Evolutionary conservation across 1,140 invertebrate species (phyloP).

Genomic region (Diabrotica undecimpunctata): DNA sequence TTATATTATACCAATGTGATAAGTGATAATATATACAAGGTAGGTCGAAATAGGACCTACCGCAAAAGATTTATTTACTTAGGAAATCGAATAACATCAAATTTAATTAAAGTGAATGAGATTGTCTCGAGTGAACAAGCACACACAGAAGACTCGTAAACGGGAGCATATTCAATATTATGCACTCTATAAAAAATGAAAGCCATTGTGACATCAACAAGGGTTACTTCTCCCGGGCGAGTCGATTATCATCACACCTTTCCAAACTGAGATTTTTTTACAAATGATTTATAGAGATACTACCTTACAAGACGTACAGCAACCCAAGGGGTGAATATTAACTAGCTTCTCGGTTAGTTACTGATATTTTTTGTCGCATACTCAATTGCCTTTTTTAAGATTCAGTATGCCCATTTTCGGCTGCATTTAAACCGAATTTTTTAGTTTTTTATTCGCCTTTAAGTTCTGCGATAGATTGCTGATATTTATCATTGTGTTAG

Average conservation of each 20-base stretch:
- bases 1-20: too few species aligned
- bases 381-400: slow-evolving; percentile 6
- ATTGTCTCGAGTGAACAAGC: slow-evolving; percentile 31
- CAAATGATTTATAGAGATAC: slow-evolving; percentile 35
- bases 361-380: background rate
- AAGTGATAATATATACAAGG: too few species aligned
- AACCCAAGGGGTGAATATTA: slow-evolving; percentile 26
- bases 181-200: slow-evolving; percentile 28
- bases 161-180: slow-evolving; percentile 17
- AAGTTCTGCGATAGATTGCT: background rate
- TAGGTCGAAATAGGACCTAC: background rate
- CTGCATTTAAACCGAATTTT: slow-evolving; percentile 3
- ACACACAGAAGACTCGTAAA: slow-evolving; percentile 24
- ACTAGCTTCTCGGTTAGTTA: slow-evolving; percentile 8
- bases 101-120: slow-evolving; percentile 26
- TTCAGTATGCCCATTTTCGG: slow-evolving; percentile 7
- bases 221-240: slow-evolving; percentile 33
- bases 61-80: background rate
- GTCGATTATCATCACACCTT: slow-evolving; percentile 40
- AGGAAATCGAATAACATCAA: slow-evolving; percentile 8
- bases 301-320: slow-evolving; percentile 3
- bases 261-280: slow-evolving; percentile 34
- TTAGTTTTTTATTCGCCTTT: slow-evolving; percentile 2
- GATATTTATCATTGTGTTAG: background rate
- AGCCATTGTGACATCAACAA: slow-evolving; percentile 33